A percentile compares a stretch with the other conserved stretches of the same genome.
Evolutionary conservation across 2,113 vertebrate genomes (phyloP).

Genomic region (Stomatorhinus ivindoensis): DNA sequence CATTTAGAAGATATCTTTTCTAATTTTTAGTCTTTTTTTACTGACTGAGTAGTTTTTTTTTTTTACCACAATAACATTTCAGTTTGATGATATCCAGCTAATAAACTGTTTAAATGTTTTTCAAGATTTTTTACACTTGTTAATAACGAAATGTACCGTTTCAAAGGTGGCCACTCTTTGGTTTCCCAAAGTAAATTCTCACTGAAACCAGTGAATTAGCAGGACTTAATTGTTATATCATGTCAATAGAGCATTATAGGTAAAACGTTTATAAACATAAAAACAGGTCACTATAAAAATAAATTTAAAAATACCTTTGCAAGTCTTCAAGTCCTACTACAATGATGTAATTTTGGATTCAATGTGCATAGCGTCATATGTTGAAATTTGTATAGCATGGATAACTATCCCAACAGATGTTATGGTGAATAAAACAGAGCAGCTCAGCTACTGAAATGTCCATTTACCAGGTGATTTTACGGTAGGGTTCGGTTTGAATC

Average conservation of each 20-base stretch:
- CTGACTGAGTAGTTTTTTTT: neutral
- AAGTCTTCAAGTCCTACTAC: neutral
- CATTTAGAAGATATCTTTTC: neutral
- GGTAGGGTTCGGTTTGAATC: neutral
- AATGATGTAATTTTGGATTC: neutral
- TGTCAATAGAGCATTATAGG: neutral
- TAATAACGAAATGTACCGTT: neutral
- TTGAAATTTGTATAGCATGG: neutral
- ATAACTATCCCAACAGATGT: neutral
- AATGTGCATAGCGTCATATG: neutral
- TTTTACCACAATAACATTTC: neutral
- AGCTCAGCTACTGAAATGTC: neutral
- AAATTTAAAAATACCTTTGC: neutral
- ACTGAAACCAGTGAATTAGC: neutral
- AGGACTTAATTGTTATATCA: neutral
- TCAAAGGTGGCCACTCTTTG: neutral
- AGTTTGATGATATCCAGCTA: neutral
- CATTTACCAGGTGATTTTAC: neutral
- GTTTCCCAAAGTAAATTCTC: neutral
- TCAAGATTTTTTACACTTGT: neutral
- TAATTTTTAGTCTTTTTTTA: neutral
- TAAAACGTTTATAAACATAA: neutral
- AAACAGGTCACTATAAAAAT: neutral
- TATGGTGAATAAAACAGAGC: neutral
- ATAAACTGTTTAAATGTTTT: neutral